Base-by-base conservation (phyloP, 2,888 invertebrate genomes). In the Rhamphomyia laevipes region DNA sequence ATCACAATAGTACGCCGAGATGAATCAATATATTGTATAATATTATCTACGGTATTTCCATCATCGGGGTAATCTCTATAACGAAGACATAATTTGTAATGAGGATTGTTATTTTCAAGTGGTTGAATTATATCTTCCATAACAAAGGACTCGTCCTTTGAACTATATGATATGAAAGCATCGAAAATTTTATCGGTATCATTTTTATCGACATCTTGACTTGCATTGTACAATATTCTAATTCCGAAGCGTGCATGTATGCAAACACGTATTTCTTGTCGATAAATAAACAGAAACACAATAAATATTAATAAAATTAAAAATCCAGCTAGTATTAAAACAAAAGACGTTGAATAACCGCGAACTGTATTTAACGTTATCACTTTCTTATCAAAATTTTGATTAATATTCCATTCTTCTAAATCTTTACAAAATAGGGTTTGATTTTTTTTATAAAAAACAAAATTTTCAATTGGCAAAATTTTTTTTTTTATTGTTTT, bases 101-200 rank as follows among this genome's bases (percentile, higher is more conserved):
- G 81, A n/a, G 66, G 64, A 27, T 85, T 84, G 57, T 85, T 82
- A 53, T 82, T 77, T 73, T 94, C 93, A 57, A 95, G 77, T 56
- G 88, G 86, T 12, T 90, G 86, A 43, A 88, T 88, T 60, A 94
- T 73, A 64, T 89, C 86, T 69, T 92, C 86, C 57, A 83, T 83
- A 27, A 94, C 91, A 69, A 92, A 93, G 27, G 82, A 80, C 64
- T 93, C 91, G 70, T 95, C 94, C 69, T 91, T 88, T 51, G 87
- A 86, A 63, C 90, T 89, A 73, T 96, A 96, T 62, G 91, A 89
- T 56, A 97, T 83, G 73, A 95, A 96, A 51, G 93, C 94, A 72
- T 96, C 96, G 70, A 90, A 95, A 45, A 91, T 78, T 62, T 90
- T 83, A 71, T 88, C 87, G 67, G 84, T 83, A 68, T 85, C 84